Conservation (phyloP, 35 echinoderm and acorn worm genomes). For the Ophioderma brevispina region DNA sequence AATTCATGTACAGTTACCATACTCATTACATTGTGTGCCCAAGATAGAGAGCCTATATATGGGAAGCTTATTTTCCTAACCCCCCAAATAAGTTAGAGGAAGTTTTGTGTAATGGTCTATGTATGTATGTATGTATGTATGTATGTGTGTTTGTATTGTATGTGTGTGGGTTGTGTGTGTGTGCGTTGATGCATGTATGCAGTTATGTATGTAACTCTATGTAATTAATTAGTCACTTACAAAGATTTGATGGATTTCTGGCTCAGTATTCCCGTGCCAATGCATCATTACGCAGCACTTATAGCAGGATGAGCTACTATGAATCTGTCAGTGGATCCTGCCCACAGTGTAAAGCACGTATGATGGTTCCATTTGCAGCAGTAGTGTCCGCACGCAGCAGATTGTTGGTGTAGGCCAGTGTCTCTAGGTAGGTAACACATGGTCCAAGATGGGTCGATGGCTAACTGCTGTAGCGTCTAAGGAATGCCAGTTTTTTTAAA, state of each 20-base stretch:
- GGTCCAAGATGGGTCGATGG: conserved; percentile 56
- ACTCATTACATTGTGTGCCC: too few species aligned
- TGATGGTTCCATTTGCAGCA: conserved; percentile 79
- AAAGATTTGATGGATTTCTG: conserved; percentile 39
- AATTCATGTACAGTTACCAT: too few species aligned
- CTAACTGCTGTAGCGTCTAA: conserved; percentile 50
- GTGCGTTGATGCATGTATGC: too few species aligned
- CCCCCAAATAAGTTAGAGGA: too few species aligned
- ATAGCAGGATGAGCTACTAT: conserved; percentile 84
- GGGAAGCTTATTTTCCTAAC: too few species aligned
- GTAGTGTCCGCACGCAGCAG: conserved; percentile 65
- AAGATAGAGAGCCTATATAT: too few species aligned
- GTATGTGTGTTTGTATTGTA: too few species aligned
- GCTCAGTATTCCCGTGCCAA: conserved; percentile 76
- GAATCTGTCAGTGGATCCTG: conserved; percentile 56
- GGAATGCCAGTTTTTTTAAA: background rate
- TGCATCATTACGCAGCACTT: conserved; percentile 80
- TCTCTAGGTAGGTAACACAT: conserved; percentile 73
- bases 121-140: too few species aligned
- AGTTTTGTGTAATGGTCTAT: too few species aligned
- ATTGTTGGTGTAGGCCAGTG: conserved; percentile 52
- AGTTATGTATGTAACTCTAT: too few species aligned
- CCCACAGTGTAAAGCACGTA: conserved; percentile 78
- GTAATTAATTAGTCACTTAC: too few species aligned
- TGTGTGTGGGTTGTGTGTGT: too few species aligned